These are phyloP conservation scores for Axea sp. DNA, from an alignment of 2,888 invertebrate species.

Conservation along the genomic window DNA sequence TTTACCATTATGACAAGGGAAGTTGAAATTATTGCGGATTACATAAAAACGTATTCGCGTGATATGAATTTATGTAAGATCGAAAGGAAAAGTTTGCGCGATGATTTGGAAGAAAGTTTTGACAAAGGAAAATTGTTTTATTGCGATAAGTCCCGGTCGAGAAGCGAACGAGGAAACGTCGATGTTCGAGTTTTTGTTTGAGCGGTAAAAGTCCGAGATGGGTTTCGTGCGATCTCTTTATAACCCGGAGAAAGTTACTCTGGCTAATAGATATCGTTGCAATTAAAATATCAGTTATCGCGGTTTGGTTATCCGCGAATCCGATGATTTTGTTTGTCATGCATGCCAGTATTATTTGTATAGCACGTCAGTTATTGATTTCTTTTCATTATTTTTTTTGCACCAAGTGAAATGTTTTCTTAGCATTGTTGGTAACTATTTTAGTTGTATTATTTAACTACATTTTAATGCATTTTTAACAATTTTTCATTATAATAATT, in stretches of 20 bases:
- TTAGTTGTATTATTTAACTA: too few relatives aligned
- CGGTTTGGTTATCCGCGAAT: not conserved
- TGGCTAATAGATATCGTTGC: slow-evolving; percentile 27
- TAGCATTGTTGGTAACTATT: too few relatives aligned
- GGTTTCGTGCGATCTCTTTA: not conserved
- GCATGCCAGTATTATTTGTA: not conserved
- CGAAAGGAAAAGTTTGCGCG: not conserved
- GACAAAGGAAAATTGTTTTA: not conserved
- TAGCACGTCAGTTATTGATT: too few relatives aligned
- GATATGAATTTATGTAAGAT: slow-evolving; percentile 6
- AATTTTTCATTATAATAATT: too few relatives aligned
- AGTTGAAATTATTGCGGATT: slow-evolving; percentile 14
- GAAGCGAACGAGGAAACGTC: not conserved
- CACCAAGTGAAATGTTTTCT: too few relatives aligned
- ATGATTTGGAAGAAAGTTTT: slow-evolving; percentile 3
- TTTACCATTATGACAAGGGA: too few relatives aligned
- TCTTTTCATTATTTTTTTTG: too few relatives aligned
- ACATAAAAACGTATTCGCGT: slow-evolving; percentile 16
- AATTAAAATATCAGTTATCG: slow-evolving; percentile 19
- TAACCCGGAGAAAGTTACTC: slow-evolving; percentile 27
- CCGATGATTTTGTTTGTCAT: slow-evolving; percentile 9
- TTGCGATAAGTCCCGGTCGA: not conserved
- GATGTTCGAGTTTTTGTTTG: not conserved
- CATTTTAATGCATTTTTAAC: too few relatives aligned
- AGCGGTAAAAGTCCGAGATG: slow-evolving; percentile 14